phyloP scores from a whole-genome alignment of 2,797 vertebrate species.

The Argya squamiceps region DNA sequence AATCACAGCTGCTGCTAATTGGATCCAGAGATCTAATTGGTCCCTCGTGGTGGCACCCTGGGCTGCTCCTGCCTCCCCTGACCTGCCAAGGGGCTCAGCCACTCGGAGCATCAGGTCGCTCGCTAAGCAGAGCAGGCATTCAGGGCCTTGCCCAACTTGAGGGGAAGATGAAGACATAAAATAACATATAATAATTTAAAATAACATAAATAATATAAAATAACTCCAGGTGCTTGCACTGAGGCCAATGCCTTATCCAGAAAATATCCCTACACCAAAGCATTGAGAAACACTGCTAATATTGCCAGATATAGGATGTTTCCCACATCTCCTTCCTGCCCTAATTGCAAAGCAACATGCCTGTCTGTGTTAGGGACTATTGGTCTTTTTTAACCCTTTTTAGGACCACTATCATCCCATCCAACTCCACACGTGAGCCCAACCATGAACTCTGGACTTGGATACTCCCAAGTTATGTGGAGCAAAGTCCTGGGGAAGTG shows the following conservation, averaged over 20 bases:
- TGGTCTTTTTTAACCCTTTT: not conserved
- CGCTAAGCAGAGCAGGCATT: not conserved
- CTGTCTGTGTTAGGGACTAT: not conserved
- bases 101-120: accelerated
- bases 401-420: not conserved
- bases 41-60: constrained; percentile 44
- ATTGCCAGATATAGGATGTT: not conserved
- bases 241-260: not conserved
- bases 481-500: not conserved
- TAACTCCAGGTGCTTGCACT: not conserved
- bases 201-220: not conserved
- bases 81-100: not conserved
- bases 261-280: not conserved
- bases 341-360: not conserved
- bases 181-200: not conserved
- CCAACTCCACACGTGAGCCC: accelerated
- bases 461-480: not conserved
- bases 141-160: not conserved
- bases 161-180: not conserved
- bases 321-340: not conserved
- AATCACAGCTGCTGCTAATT: constrained; percentile 72
- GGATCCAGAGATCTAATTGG: constrained; percentile 62
- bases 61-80: not conserved
- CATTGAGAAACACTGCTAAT: not conserved
- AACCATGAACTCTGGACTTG: not conserved